These are phyloP conservation scores for Probosciger aterrimus DNA, from an alignment of 2,113 vertebrate species.

Conservation along the genomic window DNA sequence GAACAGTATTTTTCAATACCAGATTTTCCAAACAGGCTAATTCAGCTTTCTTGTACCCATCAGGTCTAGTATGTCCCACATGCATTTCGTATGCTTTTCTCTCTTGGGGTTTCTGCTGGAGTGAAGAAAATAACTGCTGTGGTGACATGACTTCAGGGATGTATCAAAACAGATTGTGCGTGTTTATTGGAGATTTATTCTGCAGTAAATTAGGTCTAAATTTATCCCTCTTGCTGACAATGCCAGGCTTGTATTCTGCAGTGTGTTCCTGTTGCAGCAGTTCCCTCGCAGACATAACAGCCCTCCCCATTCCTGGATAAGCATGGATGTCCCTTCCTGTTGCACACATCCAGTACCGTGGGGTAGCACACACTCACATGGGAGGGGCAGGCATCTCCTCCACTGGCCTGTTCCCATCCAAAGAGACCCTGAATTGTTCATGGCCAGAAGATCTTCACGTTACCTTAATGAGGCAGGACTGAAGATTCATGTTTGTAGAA, in stretches of 20 bases:
- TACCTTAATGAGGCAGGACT: not conserved
- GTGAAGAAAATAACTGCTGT: conserved; percentile 38
- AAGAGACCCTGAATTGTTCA: not conserved
- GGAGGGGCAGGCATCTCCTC: not conserved
- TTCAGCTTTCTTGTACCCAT: conserved; percentile 29
- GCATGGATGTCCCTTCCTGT: not conserved
- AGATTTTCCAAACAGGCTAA: conserved; percentile 4
- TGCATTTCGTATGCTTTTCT: conserved; percentile 25
- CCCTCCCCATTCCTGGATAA: not conserved
- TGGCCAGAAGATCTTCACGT: not conserved
- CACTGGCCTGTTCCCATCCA: not conserved
- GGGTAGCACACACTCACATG: not conserved
- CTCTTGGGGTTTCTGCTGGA: conserved; percentile 34
- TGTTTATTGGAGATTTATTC: conserved; percentile 27
- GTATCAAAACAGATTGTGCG: conserved; percentile 44
- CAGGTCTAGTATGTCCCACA: not conserved
- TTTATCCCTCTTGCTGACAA: conserved; percentile 33
- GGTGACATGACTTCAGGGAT: conserved; percentile 48
- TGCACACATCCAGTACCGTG: rapidly evolving
- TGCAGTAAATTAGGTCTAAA: conserved; percentile 53
- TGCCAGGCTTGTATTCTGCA: not conserved
- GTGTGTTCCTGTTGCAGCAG: not conserved
- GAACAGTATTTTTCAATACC: not conserved
- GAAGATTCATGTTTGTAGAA: not conserved
- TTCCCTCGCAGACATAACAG: not conserved